phyloP scores from a whole-genome alignment of 2,797 vertebrate genomes.

The Holocentrus rufus region DNA sequence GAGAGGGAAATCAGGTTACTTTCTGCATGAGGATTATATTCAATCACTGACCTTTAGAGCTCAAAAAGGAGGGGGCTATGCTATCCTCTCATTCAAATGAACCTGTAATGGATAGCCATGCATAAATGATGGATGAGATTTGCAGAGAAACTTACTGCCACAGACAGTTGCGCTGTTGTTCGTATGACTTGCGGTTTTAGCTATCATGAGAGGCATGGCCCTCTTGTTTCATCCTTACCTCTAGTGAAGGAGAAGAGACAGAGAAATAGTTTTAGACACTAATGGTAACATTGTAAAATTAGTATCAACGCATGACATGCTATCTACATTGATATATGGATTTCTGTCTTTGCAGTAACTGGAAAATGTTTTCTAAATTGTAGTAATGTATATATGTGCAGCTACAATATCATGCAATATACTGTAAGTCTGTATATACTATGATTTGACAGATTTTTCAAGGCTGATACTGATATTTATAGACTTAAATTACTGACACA shows the following conservation, averaged over 20 bases:
- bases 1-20: slow-evolving; percentile 70
- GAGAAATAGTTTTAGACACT: background rate
- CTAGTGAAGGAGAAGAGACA: background rate
- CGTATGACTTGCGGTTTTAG: slow-evolving; percentile 46
- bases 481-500: no score
- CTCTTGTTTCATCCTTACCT: slow-evolving; percentile 10
- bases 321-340: background rate
- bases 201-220: slow-evolving; percentile 29
- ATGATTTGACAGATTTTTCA: no score
- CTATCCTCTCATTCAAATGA: slow-evolving; percentile 76
- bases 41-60: slow-evolving; percentile 80
- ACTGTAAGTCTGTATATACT: background rate
- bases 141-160: slow-evolving; percentile 58
- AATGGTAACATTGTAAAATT: background rate
- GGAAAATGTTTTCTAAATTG: background rate
- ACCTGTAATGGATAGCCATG: slow-evolving; percentile 74
- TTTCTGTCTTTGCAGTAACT: background rate
- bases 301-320: background rate
- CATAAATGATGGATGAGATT: slow-evolving; percentile 80
- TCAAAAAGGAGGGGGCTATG: slow-evolving; percentile 43
- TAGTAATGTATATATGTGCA: background rate
- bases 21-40: slow-evolving; percentile 72
- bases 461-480: no score
- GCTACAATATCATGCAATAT: background rate
- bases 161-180: slow-evolving; percentile 35